These are phyloP conservation scores for Tichodroma muraria DNA, from an alignment of 2,113 vertebrate genomes.

Conservation along the genomic window DNA sequence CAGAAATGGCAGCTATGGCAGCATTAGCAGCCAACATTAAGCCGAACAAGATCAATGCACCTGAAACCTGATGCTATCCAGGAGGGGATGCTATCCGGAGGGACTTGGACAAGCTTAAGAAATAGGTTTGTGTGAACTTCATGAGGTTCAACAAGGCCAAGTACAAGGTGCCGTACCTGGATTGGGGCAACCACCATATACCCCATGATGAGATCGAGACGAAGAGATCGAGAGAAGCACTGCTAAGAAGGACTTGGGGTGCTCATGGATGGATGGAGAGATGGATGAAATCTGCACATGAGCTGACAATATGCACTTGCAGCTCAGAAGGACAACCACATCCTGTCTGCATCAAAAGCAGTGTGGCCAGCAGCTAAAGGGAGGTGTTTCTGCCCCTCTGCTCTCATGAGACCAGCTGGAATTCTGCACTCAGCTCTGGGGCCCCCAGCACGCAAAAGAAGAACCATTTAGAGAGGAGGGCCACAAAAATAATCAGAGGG, in stretches of 20 bases:
- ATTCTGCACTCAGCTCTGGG: not conserved
- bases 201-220: too few relatives aligned
- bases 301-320: not conserved
- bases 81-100: not conserved
- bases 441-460: not conserved
- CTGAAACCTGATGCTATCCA: not conserved
- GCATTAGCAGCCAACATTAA: not conserved
- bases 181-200: not conserved
- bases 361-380: not conserved
- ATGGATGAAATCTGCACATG: not conserved
- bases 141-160: not conserved
- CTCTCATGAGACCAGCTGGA: not conserved
- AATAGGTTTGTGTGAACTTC: not conserved
- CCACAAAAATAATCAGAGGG: not conserved
- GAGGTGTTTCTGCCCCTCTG: not conserved
- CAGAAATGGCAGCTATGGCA: not conserved
- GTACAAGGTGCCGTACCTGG: not conserved
- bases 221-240: not conserved
- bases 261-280: not conserved
- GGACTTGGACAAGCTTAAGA: not conserved
- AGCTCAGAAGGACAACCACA: not conserved
- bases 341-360: not conserved
- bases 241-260: not conserved
- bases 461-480: accelerated
- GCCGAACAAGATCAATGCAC: not conserved